These are phyloP conservation scores for Steinernema feltiae DNA, from an alignment of 1,140 invertebrate species.

Conservation along the genomic window DNA sequence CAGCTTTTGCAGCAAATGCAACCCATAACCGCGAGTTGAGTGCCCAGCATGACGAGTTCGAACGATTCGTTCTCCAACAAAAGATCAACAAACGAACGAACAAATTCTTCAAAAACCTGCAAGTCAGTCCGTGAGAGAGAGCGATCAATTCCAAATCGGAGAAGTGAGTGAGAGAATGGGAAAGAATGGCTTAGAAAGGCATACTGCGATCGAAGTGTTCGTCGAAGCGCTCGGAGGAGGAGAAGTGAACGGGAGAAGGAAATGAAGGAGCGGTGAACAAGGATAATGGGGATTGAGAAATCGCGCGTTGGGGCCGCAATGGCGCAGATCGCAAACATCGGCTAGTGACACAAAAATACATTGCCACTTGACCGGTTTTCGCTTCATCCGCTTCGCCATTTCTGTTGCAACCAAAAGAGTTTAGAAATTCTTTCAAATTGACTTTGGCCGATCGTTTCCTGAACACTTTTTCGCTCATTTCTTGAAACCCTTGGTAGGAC, in stretches of 20 bases:
- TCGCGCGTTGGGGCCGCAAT: not conserved
- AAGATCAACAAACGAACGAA: not conserved
- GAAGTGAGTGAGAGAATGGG: not conserved
- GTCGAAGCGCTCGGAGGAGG: not conserved
- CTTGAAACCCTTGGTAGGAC: no score
- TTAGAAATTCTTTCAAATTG: not conserved
- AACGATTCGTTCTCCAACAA: not conserved
- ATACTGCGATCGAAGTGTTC: not conserved
- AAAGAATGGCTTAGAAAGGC: not conserved
- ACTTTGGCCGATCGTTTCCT: no score
- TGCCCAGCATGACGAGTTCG: not conserved
- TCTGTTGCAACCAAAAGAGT: not conserved
- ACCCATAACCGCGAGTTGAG: not conserved
- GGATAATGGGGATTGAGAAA: not conserved
- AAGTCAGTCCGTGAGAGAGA: not conserved
- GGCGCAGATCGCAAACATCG: not conserved
- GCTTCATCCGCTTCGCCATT: not conserved
- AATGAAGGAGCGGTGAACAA: not conserved
- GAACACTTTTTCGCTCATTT: no score
- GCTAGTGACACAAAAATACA: slow-evolving; percentile 14
- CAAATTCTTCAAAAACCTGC: not conserved
- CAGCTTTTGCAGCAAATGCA: slow-evolving; percentile 6
- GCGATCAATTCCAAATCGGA: not conserved
- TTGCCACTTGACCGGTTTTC: slow-evolving; percentile 7
- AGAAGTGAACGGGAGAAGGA: not conserved